These are phyloP conservation scores for Agonopterix alstromeriana DNA, from an alignment of 2,888 invertebrate genomes.

Conservation along the genomic window DNA sequence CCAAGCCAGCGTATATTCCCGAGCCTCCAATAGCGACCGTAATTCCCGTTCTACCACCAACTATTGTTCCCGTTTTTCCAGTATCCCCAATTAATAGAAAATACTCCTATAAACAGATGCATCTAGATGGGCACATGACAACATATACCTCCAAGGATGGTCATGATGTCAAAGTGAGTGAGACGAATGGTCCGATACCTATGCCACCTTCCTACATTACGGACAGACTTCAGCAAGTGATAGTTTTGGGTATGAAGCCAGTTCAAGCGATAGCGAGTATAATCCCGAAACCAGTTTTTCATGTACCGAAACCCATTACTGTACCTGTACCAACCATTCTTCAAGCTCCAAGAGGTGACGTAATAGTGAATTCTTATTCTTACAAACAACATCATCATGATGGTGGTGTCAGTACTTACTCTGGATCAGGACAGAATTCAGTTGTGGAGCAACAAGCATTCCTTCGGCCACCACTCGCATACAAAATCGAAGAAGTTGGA, in stretches of 20 bases:
- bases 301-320: background rate
- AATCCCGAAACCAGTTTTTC: background rate
- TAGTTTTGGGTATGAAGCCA: background rate
- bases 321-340: slow-evolving; percentile 2
- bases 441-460: slow-evolving; percentile 10
- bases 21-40: background rate
- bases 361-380: slow-evolving; percentile 1
- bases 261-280: background rate
- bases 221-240: slow-evolving; percentile 7
- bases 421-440: slow-evolving; percentile 2
- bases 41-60: too few species aligned
- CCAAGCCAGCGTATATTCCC: background rate
- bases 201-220: slow-evolving; percentile 20
- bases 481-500: slow-evolving; percentile 10
- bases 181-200: slow-evolving; percentile 17
- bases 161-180: slow-evolving; percentile 17
- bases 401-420: slow-evolving; percentile 3
- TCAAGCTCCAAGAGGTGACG: slow-evolving; percentile 1
- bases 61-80: background rate
- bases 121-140: slow-evolving; percentile 19
- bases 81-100: slow-evolving; percentile 2
- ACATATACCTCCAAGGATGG: slow-evolving; percentile 20
- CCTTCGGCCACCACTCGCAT: background rate
- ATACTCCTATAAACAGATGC: slow-evolving; percentile 31
- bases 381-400: slow-evolving; percentile 5